Evolutionary conservation across 2,888 invertebrate species (phyloP).

Genomic region (Pollenia griseotomentosa): DNA sequence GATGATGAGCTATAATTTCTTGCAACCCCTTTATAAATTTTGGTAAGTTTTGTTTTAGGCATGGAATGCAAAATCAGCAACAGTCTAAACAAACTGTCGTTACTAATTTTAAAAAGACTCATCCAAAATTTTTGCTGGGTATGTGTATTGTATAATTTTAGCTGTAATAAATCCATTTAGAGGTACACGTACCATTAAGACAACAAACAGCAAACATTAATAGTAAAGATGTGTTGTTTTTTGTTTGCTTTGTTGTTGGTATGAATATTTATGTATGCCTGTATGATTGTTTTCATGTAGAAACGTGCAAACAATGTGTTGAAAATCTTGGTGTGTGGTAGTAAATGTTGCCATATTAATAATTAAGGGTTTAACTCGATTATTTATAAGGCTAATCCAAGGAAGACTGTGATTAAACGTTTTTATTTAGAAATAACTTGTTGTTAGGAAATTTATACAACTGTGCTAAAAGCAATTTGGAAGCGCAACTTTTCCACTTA

Average conservation of each 20-base stretch:
- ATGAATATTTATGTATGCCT: conserved; percentile 10
- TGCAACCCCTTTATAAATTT: too few species aligned
- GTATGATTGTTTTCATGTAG: neutral
- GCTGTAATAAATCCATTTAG: conserved; percentile 42
- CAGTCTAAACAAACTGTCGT: too few species aligned
- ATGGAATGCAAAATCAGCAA: too few species aligned
- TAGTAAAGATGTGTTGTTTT: conserved; percentile 39
- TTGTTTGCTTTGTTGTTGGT: neutral
- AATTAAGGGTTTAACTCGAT: neutral
- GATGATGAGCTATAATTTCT: too few species aligned
- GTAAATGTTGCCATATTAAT: conserved; percentile 21
- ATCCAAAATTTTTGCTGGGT: neutral
- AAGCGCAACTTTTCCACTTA: too few species aligned
- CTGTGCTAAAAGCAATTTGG: too few species aligned
- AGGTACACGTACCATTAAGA: conserved; percentile 47
- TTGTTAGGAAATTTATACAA: too few species aligned
- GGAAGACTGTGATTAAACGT: too few species aligned
- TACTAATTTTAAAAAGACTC: too few species aligned
- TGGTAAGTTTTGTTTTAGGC: too few species aligned
- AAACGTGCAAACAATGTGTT: conserved; percentile 12
- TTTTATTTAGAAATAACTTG: too few species aligned
- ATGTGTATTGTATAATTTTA: conserved; percentile 27
- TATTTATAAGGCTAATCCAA: neutral
- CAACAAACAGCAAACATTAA: conserved; percentile 43
- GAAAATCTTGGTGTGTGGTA: conserved; percentile 32